Base-by-base conservation (phyloP, 1,140 invertebrate genomes). In the Lucilia sericata region DNA sequence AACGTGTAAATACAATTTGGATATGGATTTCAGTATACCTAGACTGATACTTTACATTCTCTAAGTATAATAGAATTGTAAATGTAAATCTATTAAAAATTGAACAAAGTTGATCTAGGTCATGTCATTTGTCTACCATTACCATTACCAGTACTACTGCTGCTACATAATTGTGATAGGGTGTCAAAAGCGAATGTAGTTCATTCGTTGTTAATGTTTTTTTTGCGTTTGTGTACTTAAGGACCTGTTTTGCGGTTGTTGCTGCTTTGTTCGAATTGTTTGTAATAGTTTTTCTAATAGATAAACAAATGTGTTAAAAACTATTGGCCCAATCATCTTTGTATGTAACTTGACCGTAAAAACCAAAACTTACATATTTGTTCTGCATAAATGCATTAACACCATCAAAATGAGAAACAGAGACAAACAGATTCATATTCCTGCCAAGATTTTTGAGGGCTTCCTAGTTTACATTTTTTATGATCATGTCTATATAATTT, bases 271-370 rank as follows among this genome's bases (percentile, higher is more conserved):
- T 42, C 14, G 14, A 76, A 5, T 76, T 42, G 34, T 76, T 76
- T 76, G 1, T 78, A 12, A 10, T 42, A 42, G 5, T 42, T 42
- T 42, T 42, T 42, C 42, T 42, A 42, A 42, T 42, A 42, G 42
- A 42, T 42, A 42, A 2, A 42, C n/a, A 30, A 30, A 30, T 30
- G 12, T 34, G 21, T 34, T 30, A 7, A 60, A 60, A n/a, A 60
- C 17, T 60, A 60, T 60, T 60, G 55, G 55, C 13, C 17, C 8
- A 47, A 78, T 36, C 75, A 19, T 42, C 75, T 42, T 2, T 30
- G 25, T 30, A 42, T 42, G 42, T 42, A 78, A 78, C 75, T 78
- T 78, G 75, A 78, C 75, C 75, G 75, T 78, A 78, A 78, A 76
- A 78, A 42, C 75, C 42, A 47, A 78, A 78, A 36, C 34, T 14